Evolutionary conservation across 2,888 invertebrate genomes (phyloP).

Genomic region (Adineta ricciae): DNA sequence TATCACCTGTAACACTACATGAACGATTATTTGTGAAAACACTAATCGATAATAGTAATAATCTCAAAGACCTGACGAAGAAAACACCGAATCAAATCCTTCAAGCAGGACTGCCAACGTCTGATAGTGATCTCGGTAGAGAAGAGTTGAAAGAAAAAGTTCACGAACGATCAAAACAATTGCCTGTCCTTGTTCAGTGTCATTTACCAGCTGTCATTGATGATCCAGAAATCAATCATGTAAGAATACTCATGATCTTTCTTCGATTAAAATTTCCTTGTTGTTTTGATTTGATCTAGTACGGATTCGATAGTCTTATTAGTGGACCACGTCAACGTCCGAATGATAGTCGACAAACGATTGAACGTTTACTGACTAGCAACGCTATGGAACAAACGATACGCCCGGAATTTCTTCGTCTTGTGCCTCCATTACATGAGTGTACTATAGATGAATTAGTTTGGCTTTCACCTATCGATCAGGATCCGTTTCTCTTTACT

Average conservation of each 20-base stretch:
- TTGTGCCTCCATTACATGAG: constrained; percentile 68
- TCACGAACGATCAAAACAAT: background rate
- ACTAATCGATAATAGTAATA: background rate
- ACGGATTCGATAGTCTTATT: background rate
- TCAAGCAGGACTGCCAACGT: constrained; percentile 55
- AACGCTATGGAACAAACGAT: constrained; percentile 56
- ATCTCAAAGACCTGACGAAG: constrained; percentile 59
- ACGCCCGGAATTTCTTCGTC: constrained; percentile 64
- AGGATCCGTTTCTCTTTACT: constrained; percentile 60
- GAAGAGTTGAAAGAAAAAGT: background rate
- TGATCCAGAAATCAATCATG: constrained; percentile 1
- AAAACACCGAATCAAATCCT: constrained; percentile 70
- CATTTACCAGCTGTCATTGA: constrained; percentile 22
- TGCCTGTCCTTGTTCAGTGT: constrained; percentile 2
- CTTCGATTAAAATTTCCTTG: too few relatives aligned
- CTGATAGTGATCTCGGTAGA: background rate
- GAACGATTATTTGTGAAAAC: constrained; percentile 1
- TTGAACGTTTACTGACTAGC: background rate
- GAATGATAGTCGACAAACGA: background rate
- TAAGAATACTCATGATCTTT: background rate
- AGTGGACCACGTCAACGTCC: background rate
- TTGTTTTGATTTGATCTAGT: background rate
- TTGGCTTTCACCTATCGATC: constrained; percentile 72
- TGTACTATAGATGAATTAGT: constrained; percentile 55
- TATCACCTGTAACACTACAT: constrained; percentile 18